Evolutionary conservation across 1,140 invertebrate species (phyloP), one percentile per base, ranked within the genome.

Genomic region (Platyura marginata): DNA sequence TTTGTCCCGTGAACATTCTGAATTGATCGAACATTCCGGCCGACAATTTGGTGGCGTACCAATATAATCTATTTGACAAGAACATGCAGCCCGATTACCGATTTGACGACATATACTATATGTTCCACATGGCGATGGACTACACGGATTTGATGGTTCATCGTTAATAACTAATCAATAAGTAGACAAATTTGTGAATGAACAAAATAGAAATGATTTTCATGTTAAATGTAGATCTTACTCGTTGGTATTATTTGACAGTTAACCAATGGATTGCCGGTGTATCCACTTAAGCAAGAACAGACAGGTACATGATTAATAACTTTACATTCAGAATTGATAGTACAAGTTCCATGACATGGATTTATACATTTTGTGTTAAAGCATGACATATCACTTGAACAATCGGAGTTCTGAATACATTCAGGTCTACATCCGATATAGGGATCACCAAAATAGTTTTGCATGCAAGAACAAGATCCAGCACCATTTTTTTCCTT

Each of bases 371-470:
- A 90, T 62, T 84, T 85, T 58, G 81, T 83, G 53, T 78, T 80
- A 22, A 79, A 70, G 57, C 86, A 91, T 42, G 83, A 78, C 61
- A 74, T 76, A 49, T 72, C 69, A 44, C 65, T 66, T 32, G 72
- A 59, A 63, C 85, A 90, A 53, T 85, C 81, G 21, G 71, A 74
- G 54, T 84, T 86, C 54, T 81, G 75, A n/a, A 82, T 69, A 57
- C 82, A 87, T 65, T 85, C 80, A 13, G 80, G 81, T 52, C 79
- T 69, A 56, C 83, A 85, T 37, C 80, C 78, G 44, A 72, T 64
- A 49, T 88, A 84, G 2, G 85, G 82, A 67, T 90, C 82, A 40
- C 86, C 86, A 49, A 72, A 74, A 60, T 84, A 89, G 46, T 83
- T 79, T 44, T 77, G 68, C 48, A 83, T 55, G 61, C 85, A 89